A percentile compares a stretch with the other conserved stretches of the same genome.
phyloP scores from a whole-genome alignment of 2,113 vertebrate genomes.

The Callipepla californica region DNA sequence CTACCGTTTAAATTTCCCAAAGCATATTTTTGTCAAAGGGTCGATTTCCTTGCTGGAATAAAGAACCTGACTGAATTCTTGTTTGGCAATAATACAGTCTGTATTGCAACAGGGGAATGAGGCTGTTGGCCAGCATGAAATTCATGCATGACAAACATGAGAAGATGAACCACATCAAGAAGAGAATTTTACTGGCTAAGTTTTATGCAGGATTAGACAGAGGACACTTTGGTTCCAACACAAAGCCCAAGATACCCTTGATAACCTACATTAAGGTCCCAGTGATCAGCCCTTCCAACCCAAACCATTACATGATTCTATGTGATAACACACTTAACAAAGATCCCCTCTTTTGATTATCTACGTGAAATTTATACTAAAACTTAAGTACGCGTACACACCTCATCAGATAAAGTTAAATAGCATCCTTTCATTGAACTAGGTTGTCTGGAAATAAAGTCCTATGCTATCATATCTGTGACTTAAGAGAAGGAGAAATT shows the following conservation, averaged over 20 bases:
- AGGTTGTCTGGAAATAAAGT: not conserved
- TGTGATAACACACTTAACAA: not conserved
- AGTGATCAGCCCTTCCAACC: not conserved
- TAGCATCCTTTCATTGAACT: not conserved
- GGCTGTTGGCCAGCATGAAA: not conserved
- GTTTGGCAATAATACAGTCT: slow-evolving; percentile 27
- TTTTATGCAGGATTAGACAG: not conserved
- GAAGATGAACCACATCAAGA: not conserved
- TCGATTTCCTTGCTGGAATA: not conserved
- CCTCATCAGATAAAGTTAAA: not conserved
- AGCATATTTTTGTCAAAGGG: slow-evolving; percentile 8
- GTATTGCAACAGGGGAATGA: not conserved
- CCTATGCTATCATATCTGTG: not conserved
- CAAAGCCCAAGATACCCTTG: not conserved
- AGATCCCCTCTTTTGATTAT: not conserved
- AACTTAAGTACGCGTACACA: not conserved
- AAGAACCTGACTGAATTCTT: not conserved
- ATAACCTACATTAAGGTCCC: not conserved
- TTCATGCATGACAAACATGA: not conserved
- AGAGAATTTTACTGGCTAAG: not conserved
- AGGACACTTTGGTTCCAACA: not conserved
- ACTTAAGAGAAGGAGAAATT: not conserved
- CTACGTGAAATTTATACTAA: not conserved
- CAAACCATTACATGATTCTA: no score
- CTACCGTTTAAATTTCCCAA: not conserved